Conservation (phyloP, 2,888 invertebrate genomes). For the Xestia c-nigrum region DNA sequence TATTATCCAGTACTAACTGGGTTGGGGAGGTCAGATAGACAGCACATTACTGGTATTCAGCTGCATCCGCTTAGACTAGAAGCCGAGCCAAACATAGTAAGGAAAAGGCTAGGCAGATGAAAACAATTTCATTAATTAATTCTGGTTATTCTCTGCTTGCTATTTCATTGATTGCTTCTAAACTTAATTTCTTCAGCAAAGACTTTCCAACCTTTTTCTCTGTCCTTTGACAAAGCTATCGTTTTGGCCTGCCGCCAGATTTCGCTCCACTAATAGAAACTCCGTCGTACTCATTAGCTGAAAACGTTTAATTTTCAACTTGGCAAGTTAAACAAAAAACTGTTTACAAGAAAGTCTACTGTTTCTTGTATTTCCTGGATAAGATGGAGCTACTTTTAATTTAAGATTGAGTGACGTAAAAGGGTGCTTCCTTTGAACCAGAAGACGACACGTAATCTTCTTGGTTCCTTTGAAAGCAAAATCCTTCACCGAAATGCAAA, state of each 20-base stretch:
- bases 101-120: no score
- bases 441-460: neutral
- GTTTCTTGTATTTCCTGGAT: neutral
- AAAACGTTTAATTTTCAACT: slow-evolving; percentile 49
- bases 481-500: neutral
- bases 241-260: slow-evolving; percentile 35
- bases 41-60: no score
- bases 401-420: neutral
- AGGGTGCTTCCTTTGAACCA: neutral
- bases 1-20: no score
- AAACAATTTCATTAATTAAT: neutral
- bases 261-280: slow-evolving; percentile 30
- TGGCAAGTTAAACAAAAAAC: slow-evolving; percentile 33
- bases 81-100: no score
- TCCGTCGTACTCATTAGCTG: slow-evolving; percentile 35
- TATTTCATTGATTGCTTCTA: slow-evolving; percentile 6
- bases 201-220: slow-evolving; percentile 5
- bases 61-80: no score
- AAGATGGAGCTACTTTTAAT: neutral
- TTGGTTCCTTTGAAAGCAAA: neutral
- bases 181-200: neutral
- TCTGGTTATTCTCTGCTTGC: neutral
- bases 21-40: no score
- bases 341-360: neutral
- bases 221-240: slow-evolving; percentile 9